Base-by-base conservation (phyloP, 2,888 invertebrate genomes). In the Zaprionus obscuricornis region DNA sequence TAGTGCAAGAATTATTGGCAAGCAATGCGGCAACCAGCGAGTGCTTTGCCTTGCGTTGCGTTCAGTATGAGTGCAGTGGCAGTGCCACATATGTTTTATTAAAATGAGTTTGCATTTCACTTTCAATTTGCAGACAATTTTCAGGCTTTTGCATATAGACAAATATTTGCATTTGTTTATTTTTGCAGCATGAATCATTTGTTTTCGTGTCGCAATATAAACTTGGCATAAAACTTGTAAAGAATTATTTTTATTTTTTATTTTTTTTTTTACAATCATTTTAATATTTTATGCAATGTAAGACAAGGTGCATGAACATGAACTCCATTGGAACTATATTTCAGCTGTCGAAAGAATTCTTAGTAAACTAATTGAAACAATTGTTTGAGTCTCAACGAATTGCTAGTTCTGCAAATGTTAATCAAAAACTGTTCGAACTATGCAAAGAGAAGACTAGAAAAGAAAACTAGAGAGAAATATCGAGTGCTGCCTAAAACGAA, bases 1-100 rank as follows among this genome's bases (percentile, higher is more conserved):
- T 79, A 79, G 78, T 79, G 85, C 74, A 77, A 86, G 70, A 86
- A 64, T 79, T 77, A 77, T 85, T 71, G 86, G 85, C 82, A 64
- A 63, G 64, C 74, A 59, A 49, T 83, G 73, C 68, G 77, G 77
- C 46, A 51, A 22, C 46, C n/a, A 47, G 33, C 8, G 17, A 50
- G 26, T 40, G 11, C 17, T 18, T 4, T 17, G 16, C 31, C 14
- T 14, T 7, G n/a, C n/a, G n/a, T n/a, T 31, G 31, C 14, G 31
- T 31, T 31, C 11, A 43, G 59, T 18, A 14, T 18, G 33, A 18
- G 16, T 49, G 22, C 36, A 36, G 42, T 42, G 26, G 20, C 58
- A 36, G 64, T 58, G 74, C 54, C 85, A 60, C 86, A 79, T 79
- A 79, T 79, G 78, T 86, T 79, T 79, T 86, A 79, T 79, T 79